These are phyloP conservation scores for Lomographa bimaculata DNA, from an alignment of 2,888 invertebrate genomes.

Conservation along the genomic window DNA sequence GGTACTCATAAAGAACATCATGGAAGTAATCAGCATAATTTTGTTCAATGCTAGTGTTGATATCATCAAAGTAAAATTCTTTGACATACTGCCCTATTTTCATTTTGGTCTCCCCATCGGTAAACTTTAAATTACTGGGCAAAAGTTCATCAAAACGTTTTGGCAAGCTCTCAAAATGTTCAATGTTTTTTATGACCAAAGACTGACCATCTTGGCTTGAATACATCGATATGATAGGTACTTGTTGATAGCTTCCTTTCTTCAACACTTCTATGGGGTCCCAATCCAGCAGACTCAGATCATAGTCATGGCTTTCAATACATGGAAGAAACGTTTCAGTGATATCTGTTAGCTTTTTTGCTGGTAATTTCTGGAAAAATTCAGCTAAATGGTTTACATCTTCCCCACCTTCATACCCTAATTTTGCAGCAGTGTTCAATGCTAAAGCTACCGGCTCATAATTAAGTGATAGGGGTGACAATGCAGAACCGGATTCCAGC, in stretches of 20 bases:
- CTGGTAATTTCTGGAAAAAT: slow-evolving; percentile 47
- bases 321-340: slow-evolving; percentile 56
- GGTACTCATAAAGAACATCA: slow-evolving; percentile 61
- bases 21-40: slow-evolving; percentile 58
- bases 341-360: slow-evolving; percentile 38
- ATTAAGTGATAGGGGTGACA: slow-evolving; percentile 57
- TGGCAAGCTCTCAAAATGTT: slow-evolving; percentile 43
- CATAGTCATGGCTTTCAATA: slow-evolving; percentile 47
- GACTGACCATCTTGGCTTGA: slow-evolving; percentile 43
- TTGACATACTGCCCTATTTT: slow-evolving; percentile 57
- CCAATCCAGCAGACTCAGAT: slow-evolving; percentile 47
- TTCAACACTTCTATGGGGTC: slow-evolving; percentile 55
- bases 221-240: slow-evolving; percentile 59
- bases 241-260: slow-evolving; percentile 46
- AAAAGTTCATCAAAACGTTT: slow-evolving; percentile 53
- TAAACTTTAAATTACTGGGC: slow-evolving; percentile 62
- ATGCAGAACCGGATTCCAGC: slow-evolving; percentile 64
- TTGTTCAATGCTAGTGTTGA: slow-evolving; percentile 33
- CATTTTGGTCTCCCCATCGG: slow-evolving; percentile 38
- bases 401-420: slow-evolving; percentile 63
- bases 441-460: slow-evolving; percentile 55
- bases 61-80: slow-evolving; percentile 57
- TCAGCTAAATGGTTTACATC: slow-evolving; percentile 40
- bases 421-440: slow-evolving; percentile 58
- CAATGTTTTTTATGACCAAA: slow-evolving; percentile 39